These are phyloP conservation scores for Patella vulgata DNA, from an alignment of 1,140 invertebrate species.

Conservation along the genomic window DNA sequence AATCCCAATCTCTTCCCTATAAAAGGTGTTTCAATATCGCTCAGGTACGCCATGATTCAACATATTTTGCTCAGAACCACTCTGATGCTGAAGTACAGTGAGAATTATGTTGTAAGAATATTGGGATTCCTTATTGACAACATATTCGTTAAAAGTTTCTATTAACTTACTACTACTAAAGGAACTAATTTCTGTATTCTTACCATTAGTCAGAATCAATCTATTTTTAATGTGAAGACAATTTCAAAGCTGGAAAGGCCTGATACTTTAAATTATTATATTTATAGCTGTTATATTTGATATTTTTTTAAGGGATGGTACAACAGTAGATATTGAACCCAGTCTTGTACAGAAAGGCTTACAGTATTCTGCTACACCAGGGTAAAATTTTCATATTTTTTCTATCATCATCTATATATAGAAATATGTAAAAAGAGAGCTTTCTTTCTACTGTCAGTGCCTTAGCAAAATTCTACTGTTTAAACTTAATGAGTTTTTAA, in stretches of 20 bases:
- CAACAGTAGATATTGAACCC: slow-evolving; percentile 70
- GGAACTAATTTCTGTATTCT: too few relatives aligned
- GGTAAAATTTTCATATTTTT: slow-evolving; percentile 65
- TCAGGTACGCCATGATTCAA: too few relatives aligned
- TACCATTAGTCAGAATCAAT: too few relatives aligned
- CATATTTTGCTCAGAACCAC: too few relatives aligned
- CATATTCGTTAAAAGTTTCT: too few relatives aligned
- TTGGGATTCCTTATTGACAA: too few relatives aligned
- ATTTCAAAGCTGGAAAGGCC: too few relatives aligned
- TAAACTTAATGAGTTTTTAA: not conserved
- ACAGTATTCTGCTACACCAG: slow-evolving; percentile 80
- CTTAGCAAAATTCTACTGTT: not conserved
- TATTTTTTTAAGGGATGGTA: slow-evolving; percentile 69
- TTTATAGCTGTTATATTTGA: too few relatives aligned
- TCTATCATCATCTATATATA: not conserved
- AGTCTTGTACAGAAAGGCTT: slow-evolving; percentile 73
- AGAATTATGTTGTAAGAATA: too few relatives aligned
- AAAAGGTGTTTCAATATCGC: slow-evolving; percentile 48
- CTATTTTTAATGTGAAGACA: too few relatives aligned
- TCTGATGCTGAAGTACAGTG: slow-evolving; percentile 72
- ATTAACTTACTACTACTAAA: too few relatives aligned
- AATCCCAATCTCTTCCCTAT: slow-evolving; percentile 82
- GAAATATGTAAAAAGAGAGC: not conserved
- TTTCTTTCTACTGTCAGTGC: not conserved
- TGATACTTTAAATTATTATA: too few relatives aligned